Evolutionary conservation across 37 sponge, comb jelly and placozoan genomes (phyloP), one percentile per base, ranked within the genome.

Genomic region (Lycopodina hypogea): DNA sequence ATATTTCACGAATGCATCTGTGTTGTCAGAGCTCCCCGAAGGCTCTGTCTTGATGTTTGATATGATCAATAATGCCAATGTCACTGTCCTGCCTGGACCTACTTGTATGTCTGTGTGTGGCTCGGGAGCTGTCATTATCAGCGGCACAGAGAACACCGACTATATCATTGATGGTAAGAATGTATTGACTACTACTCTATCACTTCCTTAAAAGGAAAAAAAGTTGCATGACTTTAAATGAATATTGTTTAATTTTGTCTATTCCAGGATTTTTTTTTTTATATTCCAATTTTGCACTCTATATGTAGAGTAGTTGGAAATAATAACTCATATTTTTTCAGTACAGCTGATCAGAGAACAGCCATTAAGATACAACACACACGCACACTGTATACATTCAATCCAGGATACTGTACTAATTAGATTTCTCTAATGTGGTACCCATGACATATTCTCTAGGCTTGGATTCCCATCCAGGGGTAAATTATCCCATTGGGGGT

Each of bases 121-220:
- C 68, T 79, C 69, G 69, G n/a, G n/a, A n/a, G n/a, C n/a, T n/a
- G n/a, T n/a, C n/a, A n/a, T n/a, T n/a, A n/a, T n/a, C n/a, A n/a
- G 56, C 41, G 68, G 68, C 1, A 79, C 80, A 9, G 33, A 42
- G 1, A 50, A 36, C 3, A 35, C 42, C 11, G 80, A 68, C 29
- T 79, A 79, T 56, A 40, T 26, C 3, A 79, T 79, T 36, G 26
- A 52, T 22, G 42, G 80, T 79, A 79, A 56, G 76, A 24, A 34
- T 29, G 19, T n/a, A 71, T 17, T 38, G 34, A 53, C 55, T 19
- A 53, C 29, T 63, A 63, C 29, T 9, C 19, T 24, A 28, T 63
- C 65, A 28, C n/a, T 19, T 11, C 65, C 9, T 63, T 63, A 63
- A 28, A n/a, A 19, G 65, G 9, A 24, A 63, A 23, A 63, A 19